These are phyloP conservation scores for Malurus splendens DNA, from an alignment of 2,797 vertebrate species.

Conservation along the genomic window DNA sequence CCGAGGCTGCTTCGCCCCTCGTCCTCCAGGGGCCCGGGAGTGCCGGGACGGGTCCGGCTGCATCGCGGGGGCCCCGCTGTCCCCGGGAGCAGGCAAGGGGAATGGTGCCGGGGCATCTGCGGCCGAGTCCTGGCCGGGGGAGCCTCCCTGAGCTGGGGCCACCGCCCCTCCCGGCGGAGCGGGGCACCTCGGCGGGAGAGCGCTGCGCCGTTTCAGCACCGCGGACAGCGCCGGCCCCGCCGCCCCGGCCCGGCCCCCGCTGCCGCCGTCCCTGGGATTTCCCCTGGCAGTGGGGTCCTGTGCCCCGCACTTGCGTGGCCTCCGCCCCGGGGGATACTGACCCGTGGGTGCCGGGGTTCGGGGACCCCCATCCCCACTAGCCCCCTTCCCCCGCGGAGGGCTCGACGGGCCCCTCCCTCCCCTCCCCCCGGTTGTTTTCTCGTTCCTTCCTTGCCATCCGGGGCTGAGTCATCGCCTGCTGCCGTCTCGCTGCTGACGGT, in stretches of 20 bases:
- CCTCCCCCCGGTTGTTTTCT: slow-evolving; percentile 58
- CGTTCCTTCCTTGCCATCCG: slow-evolving; percentile 55
- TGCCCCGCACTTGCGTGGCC: not conserved
- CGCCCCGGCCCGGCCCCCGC: not conserved
- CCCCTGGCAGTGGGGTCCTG: not conserved
- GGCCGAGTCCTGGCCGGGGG: not conserved
- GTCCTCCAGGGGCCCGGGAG: not conserved
- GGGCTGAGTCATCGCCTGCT: slow-evolving; percentile 60
- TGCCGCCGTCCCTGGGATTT: not conserved
- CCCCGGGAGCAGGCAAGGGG: not conserved
- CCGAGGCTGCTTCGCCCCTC: not conserved
- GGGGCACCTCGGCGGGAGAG: not conserved
- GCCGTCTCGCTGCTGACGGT: slow-evolving; percentile 49
- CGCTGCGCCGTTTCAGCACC: not conserved
- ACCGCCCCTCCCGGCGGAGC: not conserved
- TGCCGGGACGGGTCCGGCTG: not conserved
- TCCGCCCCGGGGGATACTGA: not conserved
- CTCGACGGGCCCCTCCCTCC: slow-evolving; percentile 39
- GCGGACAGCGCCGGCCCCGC: not conserved
- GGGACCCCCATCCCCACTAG: not conserved
- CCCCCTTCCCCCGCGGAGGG: not conserved
- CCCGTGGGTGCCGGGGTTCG: not conserved
- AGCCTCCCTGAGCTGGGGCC: not conserved
- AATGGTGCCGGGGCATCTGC: not conserved
- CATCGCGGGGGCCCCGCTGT: not conserved